phyloP scores from a whole-genome alignment of 2,888 invertebrate species.

The Eumacrocentrus americanus region DNA sequence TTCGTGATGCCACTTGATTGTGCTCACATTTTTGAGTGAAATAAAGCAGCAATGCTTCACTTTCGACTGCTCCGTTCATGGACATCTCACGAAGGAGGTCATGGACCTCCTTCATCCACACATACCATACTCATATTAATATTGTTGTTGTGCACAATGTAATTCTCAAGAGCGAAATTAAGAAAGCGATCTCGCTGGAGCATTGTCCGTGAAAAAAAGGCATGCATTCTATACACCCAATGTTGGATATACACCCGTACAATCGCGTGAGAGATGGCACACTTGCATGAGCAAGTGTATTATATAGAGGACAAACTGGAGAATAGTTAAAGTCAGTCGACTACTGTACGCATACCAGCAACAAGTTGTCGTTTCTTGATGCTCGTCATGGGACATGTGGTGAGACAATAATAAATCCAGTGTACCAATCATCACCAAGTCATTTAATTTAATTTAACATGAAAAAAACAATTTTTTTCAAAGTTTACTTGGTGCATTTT shows the following conservation, averaged over 20 bases:
- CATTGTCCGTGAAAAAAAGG: conserved; percentile 3
- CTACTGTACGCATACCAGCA: not conserved
- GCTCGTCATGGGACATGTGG: conserved; percentile 48
- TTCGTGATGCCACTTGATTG: not conserved
- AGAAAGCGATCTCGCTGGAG: conserved; percentile 33
- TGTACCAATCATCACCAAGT: not conserved
- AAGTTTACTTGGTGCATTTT: conserved; percentile 20
- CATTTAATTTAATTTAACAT: not conserved
- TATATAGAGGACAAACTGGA: conserved; percentile 48
- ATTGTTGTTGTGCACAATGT: conserved; percentile 19
- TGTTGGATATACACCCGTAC: conserved; percentile 13
- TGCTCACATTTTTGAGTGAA: conserved; percentile 20
- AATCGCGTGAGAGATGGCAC: conserved; percentile 23
- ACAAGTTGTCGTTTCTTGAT: conserved; percentile 16
- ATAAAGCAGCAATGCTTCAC: conserved; percentile 31
- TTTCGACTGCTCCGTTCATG: conserved; percentile 35
- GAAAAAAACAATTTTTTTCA: not conserved
- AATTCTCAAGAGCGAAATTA: conserved; percentile 29
- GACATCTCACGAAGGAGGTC: conserved; percentile 27
- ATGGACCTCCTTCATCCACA: conserved; percentile 37
- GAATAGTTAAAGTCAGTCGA: conserved; percentile 42
- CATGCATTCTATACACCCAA: conserved; percentile 16
- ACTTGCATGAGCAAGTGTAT: conserved; percentile 34
- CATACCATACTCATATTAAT: too few species aligned
- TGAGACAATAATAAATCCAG: conserved; percentile 41